Evolutionary conservation across 2,797 vertebrate genomes (phyloP), one percentile per base, ranked within the genome.

Genomic region (Enteromius thamalakanensis): DNA sequence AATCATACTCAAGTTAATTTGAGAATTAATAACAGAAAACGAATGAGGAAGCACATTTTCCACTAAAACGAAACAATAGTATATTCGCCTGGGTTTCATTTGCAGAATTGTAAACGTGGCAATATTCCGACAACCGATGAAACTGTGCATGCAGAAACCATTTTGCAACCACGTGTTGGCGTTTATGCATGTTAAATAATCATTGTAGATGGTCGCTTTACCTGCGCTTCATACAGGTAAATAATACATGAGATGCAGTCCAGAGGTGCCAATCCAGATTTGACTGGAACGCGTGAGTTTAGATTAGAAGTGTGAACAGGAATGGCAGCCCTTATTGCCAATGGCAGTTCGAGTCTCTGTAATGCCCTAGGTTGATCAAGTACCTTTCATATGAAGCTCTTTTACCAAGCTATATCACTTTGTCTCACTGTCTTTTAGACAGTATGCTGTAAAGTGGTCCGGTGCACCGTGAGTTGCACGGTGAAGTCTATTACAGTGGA

Each of bases 21-120:
- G 29, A 79, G 92, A 92, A 95, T 95, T 96, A 84, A 62, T 42
- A 77, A 95, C 95, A 84, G 15, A 71, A 84, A 95, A 95, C 93
- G 95, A 95, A 94, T 92, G 92, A 92, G 19, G 65, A 72, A 2
- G 26, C 91, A 93, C 90, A 91, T 89, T 87, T 90, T 87, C 86
- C 86, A 87, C 84, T 89, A 86, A 88, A 85, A 84, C 37, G 81
- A 81, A 81, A 81, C 40, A 69, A 80, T 19, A 53, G 2, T 86
- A 80, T 76, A 69, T 32, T 78, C 4, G 14, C 14, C 32, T 45
- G 26, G 32, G 53, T 65, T 45, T 82, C 58, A 84, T 62, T 71
- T 69, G 40, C 26, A 80, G 55, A 78, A 82, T 42, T 42, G 37
- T 55, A 32, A 70, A 83, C 51, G 60, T 77, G 49, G 26, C 26